Percentiles rank a stretch among this genome's conserved stretches.
Conservation (phyloP, 2,113 vertebrate species). For the Dasypus novemcinctus region DNA sequence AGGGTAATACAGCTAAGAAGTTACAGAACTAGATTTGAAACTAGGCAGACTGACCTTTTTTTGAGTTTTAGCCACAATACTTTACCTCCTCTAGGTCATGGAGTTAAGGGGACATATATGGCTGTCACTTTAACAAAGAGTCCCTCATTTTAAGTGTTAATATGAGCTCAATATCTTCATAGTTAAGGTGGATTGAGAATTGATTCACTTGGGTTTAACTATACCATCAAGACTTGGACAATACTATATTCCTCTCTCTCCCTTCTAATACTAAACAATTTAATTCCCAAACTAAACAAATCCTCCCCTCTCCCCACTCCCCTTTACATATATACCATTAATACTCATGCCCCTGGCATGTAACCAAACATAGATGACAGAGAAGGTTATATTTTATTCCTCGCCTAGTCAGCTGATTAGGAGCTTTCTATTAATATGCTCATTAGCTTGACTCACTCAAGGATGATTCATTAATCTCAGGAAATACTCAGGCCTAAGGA, state of each 20-base stretch:
- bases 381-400: neutral
- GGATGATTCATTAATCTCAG: neutral
- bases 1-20: neutral
- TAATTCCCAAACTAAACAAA: neutral
- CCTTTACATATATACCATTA: neutral
- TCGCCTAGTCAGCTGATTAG: neutral
- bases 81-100: neutral
- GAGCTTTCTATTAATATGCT: neutral
- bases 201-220: neutral
- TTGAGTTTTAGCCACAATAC: neutral
- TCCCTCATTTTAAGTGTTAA: neutral
- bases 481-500: neutral
- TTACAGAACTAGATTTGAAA: neutral
- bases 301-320: rapidly evolving
- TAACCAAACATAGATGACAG: neutral
- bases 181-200: neutral
- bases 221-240: neutral
- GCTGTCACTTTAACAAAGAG: neutral
- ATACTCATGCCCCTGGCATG: neutral
- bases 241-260: neutral
- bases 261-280: neutral
- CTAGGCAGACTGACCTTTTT: neutral
- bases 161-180: neutral
- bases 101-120: neutral
- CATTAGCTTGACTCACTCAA: neutral